Percentiles rank a stretch among this genome's conserved stretches.
These are phyloP conservation scores for Tragelaphus imberbis DNA, from an alignment of 2,113 vertebrate species.

Conservation along the genomic window DNA sequence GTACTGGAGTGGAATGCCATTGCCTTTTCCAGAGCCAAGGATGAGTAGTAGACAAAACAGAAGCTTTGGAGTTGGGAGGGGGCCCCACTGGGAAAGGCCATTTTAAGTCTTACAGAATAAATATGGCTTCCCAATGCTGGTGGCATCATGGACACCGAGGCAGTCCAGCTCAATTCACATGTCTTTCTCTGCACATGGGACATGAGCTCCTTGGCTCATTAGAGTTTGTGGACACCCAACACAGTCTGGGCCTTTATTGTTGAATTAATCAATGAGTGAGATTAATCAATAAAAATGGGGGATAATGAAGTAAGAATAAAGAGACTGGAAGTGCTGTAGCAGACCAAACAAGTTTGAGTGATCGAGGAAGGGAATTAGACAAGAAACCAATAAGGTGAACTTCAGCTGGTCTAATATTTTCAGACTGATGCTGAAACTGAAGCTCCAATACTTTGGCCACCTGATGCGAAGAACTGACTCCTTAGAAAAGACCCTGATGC, in stretches of 20 bases:
- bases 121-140: neutral
- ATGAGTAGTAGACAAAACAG: neutral
- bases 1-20: no score
- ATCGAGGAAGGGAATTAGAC: neutral
- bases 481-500: neutral
- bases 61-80: neutral
- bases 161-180: neutral
- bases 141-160: neutral
- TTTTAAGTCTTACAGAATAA: neutral
- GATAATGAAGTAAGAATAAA: neutral
- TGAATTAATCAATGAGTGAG: neutral
- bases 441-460: neutral
- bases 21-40: neutral
- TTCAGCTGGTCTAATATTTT: neutral
- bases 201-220: neutral
- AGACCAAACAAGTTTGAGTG: neutral
- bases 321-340: neutral
- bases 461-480: neutral
- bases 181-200: neutral
- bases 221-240: neutral
- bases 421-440: neutral
- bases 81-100: neutral
- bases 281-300: neutral
- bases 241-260: neutral
- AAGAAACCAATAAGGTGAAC: neutral